A percentile compares a stretch with the other conserved stretches of the same genome.
Conservation (phyloP, 1,140 invertebrate species). For the Microplitis demolitor region DNA sequence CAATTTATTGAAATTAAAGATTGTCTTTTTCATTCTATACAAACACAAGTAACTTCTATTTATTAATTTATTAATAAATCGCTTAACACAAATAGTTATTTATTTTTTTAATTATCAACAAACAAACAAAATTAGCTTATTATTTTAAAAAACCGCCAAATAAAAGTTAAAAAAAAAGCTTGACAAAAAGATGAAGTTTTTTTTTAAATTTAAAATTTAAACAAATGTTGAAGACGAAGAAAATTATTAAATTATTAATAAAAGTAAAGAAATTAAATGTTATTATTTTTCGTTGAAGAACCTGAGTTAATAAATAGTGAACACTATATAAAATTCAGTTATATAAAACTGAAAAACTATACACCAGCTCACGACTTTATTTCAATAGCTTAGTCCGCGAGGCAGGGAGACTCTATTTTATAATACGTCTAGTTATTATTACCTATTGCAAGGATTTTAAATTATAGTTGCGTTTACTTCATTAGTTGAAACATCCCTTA, state of each 20-base stretch:
- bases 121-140: too few species aligned
- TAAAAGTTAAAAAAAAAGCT: too few species aligned
- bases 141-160: too few species aligned
- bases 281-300: conserved; percentile 25
- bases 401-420: background rate
- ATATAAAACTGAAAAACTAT: conserved; percentile 36
- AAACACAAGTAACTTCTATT: conserved; percentile 4
- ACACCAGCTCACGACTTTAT: conserved; percentile 2
- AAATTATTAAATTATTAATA: background rate
- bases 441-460: background rate
- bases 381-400: background rate
- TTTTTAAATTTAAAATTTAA: background rate
- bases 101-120: background rate
- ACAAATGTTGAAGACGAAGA: background rate
- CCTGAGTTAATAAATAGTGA: conserved; percentile 30
- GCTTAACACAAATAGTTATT: background rate
- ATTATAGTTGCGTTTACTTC: too few species aligned
- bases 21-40: conserved; percentile 20
- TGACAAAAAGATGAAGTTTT: background rate
- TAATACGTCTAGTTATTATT: background rate
- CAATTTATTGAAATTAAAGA: conserved; percentile 28
- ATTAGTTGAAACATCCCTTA: too few species aligned
- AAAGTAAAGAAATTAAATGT: background rate
- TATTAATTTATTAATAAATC: background rate
- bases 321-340: conserved; percentile 28